Base-by-base conservation (phyloP, 35 echinoderm and acorn worm species). In the Strongylocentrotus purpuratus region DNA sequence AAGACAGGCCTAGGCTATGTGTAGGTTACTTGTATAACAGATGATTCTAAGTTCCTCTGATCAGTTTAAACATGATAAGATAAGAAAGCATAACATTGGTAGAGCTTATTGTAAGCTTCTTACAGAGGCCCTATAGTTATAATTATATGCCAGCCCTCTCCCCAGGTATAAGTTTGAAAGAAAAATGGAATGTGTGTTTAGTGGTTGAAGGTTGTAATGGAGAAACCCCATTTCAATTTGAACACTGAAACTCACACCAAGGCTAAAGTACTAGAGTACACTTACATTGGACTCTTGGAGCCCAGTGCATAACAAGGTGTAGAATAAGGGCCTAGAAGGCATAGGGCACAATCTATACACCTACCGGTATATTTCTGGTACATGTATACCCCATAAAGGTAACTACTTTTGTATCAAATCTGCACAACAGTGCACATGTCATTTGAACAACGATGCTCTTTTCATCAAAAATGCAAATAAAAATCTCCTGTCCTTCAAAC, bases 31-130 rank as follows among this genome's bases (percentile, higher is more conserved):
- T 70, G 61, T 25, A 70, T 28, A 70, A 70, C 61, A 18, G 25
- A 70, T 28, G 18, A 70, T 70, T 25, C 61, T 20, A 70, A 70
- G 61, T 70, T 70, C 61, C 61, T 70, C 61, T 70, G 61, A 70
- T 70, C 61, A 70, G 61, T 70, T 70, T 70, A 70, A 70, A 70
- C 61, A 70, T 70, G 61, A 70, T 70, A 70, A 70, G 61, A 70
- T 70, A 70, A 70, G 61, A 70, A 70, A 70, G 22, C 61, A 70
- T 70, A 70, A 70, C 61, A 70, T 70, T 70, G 61, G 61, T 70
- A 70, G 25, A 70, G 61, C 61, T 70, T 70, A 70, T 28, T 70
- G 18, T 70, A 70, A 70, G 17, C 61, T 28, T 70, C 61, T 70
- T 70, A 70, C 61, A 22, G 61, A 70, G 61, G 6, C 61, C 61